Conservation (phyloP, 2,113 vertebrate genomes). For the Sander lucioperca region DNA sequence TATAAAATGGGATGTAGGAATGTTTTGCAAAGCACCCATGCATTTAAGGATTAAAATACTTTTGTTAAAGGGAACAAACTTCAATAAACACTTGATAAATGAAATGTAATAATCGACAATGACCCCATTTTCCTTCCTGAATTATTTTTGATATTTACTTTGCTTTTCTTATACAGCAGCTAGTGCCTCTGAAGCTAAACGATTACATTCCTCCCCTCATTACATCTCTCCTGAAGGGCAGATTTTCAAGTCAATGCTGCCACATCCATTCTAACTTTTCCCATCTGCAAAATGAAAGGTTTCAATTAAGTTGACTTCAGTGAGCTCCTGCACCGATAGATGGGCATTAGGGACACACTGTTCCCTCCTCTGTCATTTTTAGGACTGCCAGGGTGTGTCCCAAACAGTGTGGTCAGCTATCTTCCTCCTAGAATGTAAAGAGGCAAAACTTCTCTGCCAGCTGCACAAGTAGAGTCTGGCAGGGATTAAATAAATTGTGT, state of each 20-base stretch:
- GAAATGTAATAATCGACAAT: neutral
- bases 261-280: constrained; percentile 35
- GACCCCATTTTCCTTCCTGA: neutral
- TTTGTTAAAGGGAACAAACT: neutral
- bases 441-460: constrained; percentile 22
- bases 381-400: constrained; percentile 43
- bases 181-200: constrained; percentile 5
- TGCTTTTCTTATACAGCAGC: neutral
- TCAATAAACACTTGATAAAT: neutral
- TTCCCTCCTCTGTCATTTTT: constrained; percentile 60
- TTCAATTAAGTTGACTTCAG: constrained; percentile 44
- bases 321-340: constrained; percentile 1
- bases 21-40: neutral
- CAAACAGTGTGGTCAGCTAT: constrained; percentile 48
- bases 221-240: constrained; percentile 22
- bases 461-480: constrained; percentile 49
- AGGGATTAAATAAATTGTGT: neutral
- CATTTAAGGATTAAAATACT: neutral
- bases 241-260: constrained; percentile 27
- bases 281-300: constrained; percentile 48
- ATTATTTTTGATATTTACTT: constrained; percentile 29
- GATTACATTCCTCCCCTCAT: constrained; percentile 17
- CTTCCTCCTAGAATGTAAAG: constrained; percentile 10
- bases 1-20: neutral
- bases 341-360: constrained; percentile 33